phyloP scores from a whole-genome alignment of 1,140 invertebrate species.

The Stegodyphus mimosarum region DNA sequence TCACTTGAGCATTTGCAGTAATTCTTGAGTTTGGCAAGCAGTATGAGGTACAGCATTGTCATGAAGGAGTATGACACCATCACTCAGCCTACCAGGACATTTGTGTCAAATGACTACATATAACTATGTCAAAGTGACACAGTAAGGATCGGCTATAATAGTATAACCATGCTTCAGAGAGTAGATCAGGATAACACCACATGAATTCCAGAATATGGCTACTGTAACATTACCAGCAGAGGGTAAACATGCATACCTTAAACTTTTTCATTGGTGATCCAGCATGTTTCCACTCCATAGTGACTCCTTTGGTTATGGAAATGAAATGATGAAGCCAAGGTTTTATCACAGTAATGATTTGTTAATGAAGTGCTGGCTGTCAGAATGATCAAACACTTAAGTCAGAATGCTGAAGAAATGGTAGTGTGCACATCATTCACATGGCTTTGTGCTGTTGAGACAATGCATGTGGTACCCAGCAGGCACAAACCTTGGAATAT shows the following conservation, averaged over 20 bases:
- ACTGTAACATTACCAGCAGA: background rate
- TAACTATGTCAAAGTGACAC: slow-evolving; percentile 3
- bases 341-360: background rate
- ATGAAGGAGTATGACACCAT: slow-evolving; percentile 61
- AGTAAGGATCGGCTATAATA: background rate
- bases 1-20: background rate
- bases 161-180: too few relatives aligned
- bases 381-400: background rate
- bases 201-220: slow-evolving; percentile 10
- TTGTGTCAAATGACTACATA: background rate
- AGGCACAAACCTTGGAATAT: slow-evolving; percentile 1
- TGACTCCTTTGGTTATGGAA: slow-evolving; percentile 1
- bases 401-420: background rate
- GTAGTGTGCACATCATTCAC: background rate
- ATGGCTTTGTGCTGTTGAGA: background rate
- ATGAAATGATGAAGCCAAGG: slow-evolving; percentile 9
- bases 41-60: slow-evolving; percentile 64
- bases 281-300: background rate
- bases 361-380: background rate
- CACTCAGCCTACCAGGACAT: slow-evolving; percentile 8
- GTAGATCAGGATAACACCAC: background rate
- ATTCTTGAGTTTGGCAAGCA: slow-evolving; percentile 46
- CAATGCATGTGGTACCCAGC: background rate
- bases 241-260: slow-evolving; percentile 20
- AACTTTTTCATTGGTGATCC: slow-evolving; percentile 20